Conservation (phyloP, 2,113 vertebrate species). For the Poecilia latipinna region DNA sequence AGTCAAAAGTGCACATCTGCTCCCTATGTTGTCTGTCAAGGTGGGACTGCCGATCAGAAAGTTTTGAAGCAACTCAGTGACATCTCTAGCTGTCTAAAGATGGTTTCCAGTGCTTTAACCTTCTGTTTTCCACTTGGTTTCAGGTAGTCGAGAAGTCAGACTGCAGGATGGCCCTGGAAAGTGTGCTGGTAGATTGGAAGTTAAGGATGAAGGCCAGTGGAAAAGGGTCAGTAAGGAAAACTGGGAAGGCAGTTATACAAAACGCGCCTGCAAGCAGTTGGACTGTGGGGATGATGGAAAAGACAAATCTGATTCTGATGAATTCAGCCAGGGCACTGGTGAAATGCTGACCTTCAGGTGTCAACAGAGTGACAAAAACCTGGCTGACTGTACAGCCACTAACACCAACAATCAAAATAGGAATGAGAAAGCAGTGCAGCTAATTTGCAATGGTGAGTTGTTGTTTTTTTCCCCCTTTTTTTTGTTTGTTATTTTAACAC, state of each 20-base stretch:
- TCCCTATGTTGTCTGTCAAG: constrained; percentile 52
- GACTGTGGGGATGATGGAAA: background rate
- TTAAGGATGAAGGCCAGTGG: constrained; percentile 31
- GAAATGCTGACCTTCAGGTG: background rate
- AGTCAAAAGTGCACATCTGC: rapidly evolving
- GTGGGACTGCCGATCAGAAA: constrained; percentile 34
- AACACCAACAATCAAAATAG: too few species aligned
- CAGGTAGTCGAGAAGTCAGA: constrained; percentile 24
- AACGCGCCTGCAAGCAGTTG: constrained; percentile 42
- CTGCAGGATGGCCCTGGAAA: constrained; percentile 46
- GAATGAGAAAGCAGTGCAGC: background rate
- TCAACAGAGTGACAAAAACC: rapidly evolving
- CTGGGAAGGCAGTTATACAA: rapidly evolving
- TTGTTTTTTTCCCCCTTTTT: background rate
- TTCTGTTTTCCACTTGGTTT: background rate
- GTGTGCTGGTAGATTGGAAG: constrained; percentile 69
- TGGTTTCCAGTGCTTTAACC: background rate
- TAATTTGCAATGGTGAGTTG: constrained; percentile 65
- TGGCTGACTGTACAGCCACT: too few species aligned
- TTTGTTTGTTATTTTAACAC: too few species aligned
- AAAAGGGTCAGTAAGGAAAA: rapidly evolving
- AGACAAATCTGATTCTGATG: rapidly evolving
- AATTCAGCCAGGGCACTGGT: background rate
- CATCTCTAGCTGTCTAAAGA: background rate
- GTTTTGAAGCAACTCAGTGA: background rate